Evolutionary conservation across 2,113 vertebrate genomes (phyloP), one percentile per base, ranked within the genome.

Genomic region (Perca fluviatilis): DNA sequence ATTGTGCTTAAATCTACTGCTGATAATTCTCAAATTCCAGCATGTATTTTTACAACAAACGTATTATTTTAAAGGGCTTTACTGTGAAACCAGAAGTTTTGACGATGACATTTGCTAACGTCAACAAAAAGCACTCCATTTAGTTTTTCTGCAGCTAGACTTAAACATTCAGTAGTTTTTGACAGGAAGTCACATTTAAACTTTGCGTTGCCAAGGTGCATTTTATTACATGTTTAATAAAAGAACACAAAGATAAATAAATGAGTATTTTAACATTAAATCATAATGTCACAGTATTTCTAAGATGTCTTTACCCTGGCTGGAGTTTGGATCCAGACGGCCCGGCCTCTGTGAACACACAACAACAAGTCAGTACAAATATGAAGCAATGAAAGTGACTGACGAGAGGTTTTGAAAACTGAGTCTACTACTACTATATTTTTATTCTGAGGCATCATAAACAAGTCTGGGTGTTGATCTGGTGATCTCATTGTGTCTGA

Each of bases 271-370:
- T 11, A 5, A n/a, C 5, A 27, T 68, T 5, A 67, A 50, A 61
- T 62, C 57, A 23, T 30, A 23, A 36, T 2, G 30, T 27, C 11
- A 54, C 43, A 36, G 18, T 8, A 5, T 61, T 27, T 16, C 1
- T 36, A 6, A 63, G 68, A n/a, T 1, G 6, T 62, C 86, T 90
- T 69, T 49, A 93, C 92, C 67, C 43, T 0, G 67, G 60, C 16
- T 75, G 85, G 4, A 61, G 18, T 64, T 19, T 88, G 75, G 89
- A 83, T 70, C 90, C 83, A 25, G 90, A 92, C 0, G 90, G 72
- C 3, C 88, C 69, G 0, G 88, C 83, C 23, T 74, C 92, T 93
- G 87, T 4, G 30, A 61, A 89, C 46, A 79, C 47, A 84, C 4
- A 60, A 79, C 10, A 61, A 57, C n/a, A n/a, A 1, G 9, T 66